Evolutionary conservation across 2,888 invertebrate species (phyloP).

Genomic region (Crepidodera aurea): DNA sequence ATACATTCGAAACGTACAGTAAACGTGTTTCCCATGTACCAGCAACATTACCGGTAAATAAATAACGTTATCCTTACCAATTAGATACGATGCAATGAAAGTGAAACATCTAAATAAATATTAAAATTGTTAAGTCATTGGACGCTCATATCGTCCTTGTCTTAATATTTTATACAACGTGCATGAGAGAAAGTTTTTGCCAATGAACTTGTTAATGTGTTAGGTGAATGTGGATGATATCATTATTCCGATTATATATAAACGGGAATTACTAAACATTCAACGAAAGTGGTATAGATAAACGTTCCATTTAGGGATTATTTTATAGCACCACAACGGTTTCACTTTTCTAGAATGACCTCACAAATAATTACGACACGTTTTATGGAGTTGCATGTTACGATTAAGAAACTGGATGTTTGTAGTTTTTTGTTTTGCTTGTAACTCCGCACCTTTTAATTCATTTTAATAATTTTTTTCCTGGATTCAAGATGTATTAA

Average conservation of each 20-base stretch:
- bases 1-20: neutral
- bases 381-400: too few species aligned
- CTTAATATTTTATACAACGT: constrained; percentile 2
- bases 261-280: constrained; percentile 7
- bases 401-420: too few species aligned
- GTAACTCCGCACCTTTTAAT: too few species aligned
- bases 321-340: constrained; percentile 7
- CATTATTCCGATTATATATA: constrained; percentile 26
- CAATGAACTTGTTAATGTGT: constrained; percentile 40
- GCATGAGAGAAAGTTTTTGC: constrained; percentile 38
- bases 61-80: neutral
- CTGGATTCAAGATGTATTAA: too few species aligned
- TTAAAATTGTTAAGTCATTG: constrained; percentile 4
- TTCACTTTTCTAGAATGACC: constrained; percentile 4
- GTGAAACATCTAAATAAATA: constrained; percentile 17
- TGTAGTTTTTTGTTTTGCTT: too few species aligned
- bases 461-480: too few species aligned
- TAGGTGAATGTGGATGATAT: constrained; percentile 40
- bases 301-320: neutral
- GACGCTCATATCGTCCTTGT: constrained; percentile 5
- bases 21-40: neutral
- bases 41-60: neutral
- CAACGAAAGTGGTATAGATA: neutral
- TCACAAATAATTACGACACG: neutral
- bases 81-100: constrained; percentile 11